A percentile compares a stretch with the other conserved stretches of the same genome.
Conservation (phyloP, 2,888 invertebrate genomes). For the Villa cingulata region DNA sequence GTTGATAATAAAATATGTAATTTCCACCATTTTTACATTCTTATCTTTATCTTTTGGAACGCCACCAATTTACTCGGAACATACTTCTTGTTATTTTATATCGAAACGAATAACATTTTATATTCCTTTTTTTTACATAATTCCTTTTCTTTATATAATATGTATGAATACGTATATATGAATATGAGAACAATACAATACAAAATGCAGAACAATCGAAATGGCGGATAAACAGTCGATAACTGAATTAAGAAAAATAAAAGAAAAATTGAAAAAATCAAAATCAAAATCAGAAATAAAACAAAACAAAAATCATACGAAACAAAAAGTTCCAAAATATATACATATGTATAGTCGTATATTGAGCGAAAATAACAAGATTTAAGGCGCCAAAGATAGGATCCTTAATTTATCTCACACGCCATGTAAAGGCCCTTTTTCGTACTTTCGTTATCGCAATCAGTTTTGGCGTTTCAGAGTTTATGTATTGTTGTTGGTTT, state of each 20-base stretch:
- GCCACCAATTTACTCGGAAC: constrained; percentile 5
- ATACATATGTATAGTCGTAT: neutral
- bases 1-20: too few relatives aligned
- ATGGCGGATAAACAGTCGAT: constrained; percentile 8
- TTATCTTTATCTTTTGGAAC: constrained; percentile 2
- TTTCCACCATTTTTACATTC: too few relatives aligned
- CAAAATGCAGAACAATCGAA: constrained; percentile 5
- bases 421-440: constrained; percentile 9
- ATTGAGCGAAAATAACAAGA: constrained; percentile 8
- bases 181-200: too few relatives aligned
- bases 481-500: too few relatives aligned
- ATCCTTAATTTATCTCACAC: constrained; percentile 14
- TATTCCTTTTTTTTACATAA: too few relatives aligned
- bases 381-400: constrained; percentile 13
- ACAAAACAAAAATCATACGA: too few relatives aligned
- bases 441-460: constrained; percentile 11
- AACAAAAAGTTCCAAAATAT: too few relatives aligned
- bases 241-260: too few relatives aligned
- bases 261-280: too few relatives aligned
- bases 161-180: neutral
- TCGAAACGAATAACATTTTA: too few relatives aligned
- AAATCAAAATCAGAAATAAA: too few relatives aligned
- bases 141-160: neutral
- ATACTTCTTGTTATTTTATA: neutral
- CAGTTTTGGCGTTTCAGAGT: constrained; percentile 3